Conservation (phyloP, 2,797 vertebrate species). For the Sebastes elongatus region DNA sequence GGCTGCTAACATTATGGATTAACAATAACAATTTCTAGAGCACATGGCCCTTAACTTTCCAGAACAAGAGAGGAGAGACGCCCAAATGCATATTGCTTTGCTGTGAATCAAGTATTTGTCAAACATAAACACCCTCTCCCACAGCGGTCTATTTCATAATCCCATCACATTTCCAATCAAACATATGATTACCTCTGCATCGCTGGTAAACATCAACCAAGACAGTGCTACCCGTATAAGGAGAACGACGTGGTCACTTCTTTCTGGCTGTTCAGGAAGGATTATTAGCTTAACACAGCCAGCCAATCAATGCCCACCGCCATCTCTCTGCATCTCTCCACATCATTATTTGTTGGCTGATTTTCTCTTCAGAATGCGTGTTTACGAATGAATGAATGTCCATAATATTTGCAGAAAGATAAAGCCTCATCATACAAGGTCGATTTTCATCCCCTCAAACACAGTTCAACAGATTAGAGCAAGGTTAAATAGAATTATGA, state of each 20-base stretch:
- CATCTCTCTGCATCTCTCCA: slow-evolving; percentile 18
- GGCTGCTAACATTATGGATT: slow-evolving; percentile 15
- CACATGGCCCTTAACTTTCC: not conserved
- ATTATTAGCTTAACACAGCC: slow-evolving; percentile 41
- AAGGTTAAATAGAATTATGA: not conserved
- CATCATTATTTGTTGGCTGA: slow-evolving; percentile 17
- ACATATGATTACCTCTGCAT: slow-evolving; percentile 6
- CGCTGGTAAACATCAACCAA: slow-evolving; percentile 17
- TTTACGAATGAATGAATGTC: slow-evolving; percentile 27
- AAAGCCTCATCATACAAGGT: slow-evolving; percentile 21
- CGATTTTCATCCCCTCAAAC: slow-evolving; percentile 28
- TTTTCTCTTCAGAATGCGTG: slow-evolving; percentile 36
- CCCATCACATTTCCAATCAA: slow-evolving; percentile 34
- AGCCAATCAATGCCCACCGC: slow-evolving; percentile 36
- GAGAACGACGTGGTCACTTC: not conserved
- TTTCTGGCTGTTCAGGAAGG: slow-evolving; percentile 2
- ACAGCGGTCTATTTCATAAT: slow-evolving; percentile 20
- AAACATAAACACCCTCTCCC: slow-evolving; percentile 23
- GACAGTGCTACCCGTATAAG: not conserved
- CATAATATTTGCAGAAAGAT: slow-evolving; percentile 46
- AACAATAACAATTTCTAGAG: slow-evolving; percentile 14
- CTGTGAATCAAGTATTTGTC: slow-evolving; percentile 30
- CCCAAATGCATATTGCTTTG: not conserved
- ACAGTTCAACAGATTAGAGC: not conserved
- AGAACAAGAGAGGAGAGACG: slow-evolving; percentile 1